Base-by-base conservation (phyloP, 1,140 invertebrate species). In the Pteromalus puparum region DNA sequence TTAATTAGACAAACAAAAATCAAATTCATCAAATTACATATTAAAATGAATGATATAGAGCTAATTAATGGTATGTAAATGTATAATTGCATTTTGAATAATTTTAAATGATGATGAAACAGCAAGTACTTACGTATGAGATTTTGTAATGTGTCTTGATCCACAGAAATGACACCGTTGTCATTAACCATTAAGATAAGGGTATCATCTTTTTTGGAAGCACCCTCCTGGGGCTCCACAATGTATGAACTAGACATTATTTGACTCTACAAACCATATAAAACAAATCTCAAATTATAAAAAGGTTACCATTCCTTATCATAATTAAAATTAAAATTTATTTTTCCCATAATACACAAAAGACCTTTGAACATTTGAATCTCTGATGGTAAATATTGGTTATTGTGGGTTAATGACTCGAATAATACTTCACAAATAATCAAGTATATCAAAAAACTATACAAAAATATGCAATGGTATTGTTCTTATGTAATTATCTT, bases 151-250 rank as follows among this genome's bases (percentile, higher is more conserved):
- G 95, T 94, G 85, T 95, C 94, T 89, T 95, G 94, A 91, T 96
- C 96, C 34, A 96, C 95, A 70, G 95, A 95, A 84, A 96, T 93
- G 67, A 94, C 94, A 87, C 95, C 95, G 93, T 96, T 95, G 91
- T 96, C 95, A 89, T 95, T 95, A 89, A 96, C 95, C 89, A 96
- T 94, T 91, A 96, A 95, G 87, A 96, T 95, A 87, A 96, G 90
- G 67, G 92, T 94, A 73, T 94, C 92, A 78, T 93, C 93, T 82
- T 93, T 92, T 81, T 92, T 92, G 15, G 88, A 86, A 65, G 70
- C 87, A 82, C 85, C 90, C 30, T 92, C 90, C 30, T 90, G 88
- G 81, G 91, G 90, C 82, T 93, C 91, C 0, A 92, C 85, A 83
- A 93, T 88, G 42, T 90, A 91, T 13, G 92, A 91, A 85, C 90